A percentile compares a stretch with the other conserved stretches of the same genome.
Evolutionary conservation across 1,140 invertebrate genomes (phyloP).

Genomic region (Physella acuta): DNA sequence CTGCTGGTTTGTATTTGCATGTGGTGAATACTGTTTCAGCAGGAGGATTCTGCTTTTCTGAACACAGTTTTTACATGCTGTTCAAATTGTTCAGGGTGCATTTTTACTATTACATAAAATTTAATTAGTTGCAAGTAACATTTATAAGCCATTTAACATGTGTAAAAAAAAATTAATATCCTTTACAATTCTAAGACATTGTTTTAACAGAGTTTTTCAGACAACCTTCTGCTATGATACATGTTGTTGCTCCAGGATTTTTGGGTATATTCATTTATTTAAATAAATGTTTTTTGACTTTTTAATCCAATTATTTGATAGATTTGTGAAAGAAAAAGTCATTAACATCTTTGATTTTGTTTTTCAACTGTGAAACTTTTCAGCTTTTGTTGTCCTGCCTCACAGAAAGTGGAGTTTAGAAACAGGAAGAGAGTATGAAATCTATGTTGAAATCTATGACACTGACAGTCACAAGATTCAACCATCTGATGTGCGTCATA

Average conservation of each 20-base stretch:
- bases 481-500: constrained; percentile 62
- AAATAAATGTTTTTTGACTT: background rate
- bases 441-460: constrained; percentile 75
- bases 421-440: constrained; percentile 70
- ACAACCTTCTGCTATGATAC: constrained; percentile 61
- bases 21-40: constrained; percentile 8
- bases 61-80: too few relatives aligned
- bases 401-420: constrained; percentile 75
- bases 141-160: too few relatives aligned
- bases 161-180: too few relatives aligned
- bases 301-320: too few relatives aligned
- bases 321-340: too few relatives aligned
- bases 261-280: constrained; percentile 42
- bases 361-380: background rate
- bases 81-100: too few relatives aligned
- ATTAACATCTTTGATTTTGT: background rate
- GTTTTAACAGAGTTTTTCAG: constrained; percentile 53
- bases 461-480: constrained; percentile 64
- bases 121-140: too few relatives aligned
- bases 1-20: constrained; percentile 20
- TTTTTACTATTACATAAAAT: too few relatives aligned
- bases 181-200: constrained; percentile 42
- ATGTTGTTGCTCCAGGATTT: constrained; percentile 59
- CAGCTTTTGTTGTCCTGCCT: constrained; percentile 64
- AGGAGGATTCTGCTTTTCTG: constrained; percentile 21